Percentiles rank a stretch among this genome's conserved stretches.
Evolutionary conservation across 2,888 invertebrate species (phyloP).

Genomic region (Stenchaetothrips biformis): DNA sequence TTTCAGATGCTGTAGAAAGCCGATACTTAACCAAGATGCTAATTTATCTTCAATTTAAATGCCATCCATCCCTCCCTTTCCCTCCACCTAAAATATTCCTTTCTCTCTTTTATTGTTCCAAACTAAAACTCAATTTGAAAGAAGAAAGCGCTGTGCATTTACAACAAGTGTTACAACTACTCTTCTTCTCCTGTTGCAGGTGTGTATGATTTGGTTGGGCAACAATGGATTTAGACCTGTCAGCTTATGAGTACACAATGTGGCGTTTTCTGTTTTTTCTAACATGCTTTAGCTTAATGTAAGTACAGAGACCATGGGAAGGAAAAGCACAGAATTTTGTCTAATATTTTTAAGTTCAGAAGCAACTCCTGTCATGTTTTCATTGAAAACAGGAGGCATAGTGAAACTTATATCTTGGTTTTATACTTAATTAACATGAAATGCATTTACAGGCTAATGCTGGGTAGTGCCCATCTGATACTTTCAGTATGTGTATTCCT

Average conservation of each 20-base stretch:
- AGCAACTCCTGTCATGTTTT: background rate
- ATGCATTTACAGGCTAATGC: conserved; percentile 46
- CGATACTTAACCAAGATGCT: no score
- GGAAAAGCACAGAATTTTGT: background rate
- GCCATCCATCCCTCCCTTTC: no score
- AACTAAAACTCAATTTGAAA: background rate
- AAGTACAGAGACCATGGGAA: background rate
- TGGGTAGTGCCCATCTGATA: conserved; percentile 48
- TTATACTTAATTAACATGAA: background rate
- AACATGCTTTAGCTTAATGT: no score
- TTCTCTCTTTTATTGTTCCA: no score
- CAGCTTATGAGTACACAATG: no score
- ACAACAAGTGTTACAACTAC: background rate
- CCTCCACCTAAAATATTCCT: no score
- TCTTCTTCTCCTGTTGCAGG: no score
- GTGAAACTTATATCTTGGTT: background rate
- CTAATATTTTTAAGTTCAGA: background rate
- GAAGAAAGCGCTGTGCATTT: background rate
- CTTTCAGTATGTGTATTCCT: conserved; percentile 54
- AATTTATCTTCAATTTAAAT: no score
- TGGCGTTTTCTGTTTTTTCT: no score
- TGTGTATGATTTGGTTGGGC: no score
- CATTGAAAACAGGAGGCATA: background rate
- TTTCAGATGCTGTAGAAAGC: background rate
- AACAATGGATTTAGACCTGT: no score